Base-by-base conservation (phyloP, 1,140 invertebrate species). In the Musca vetustissima region DNA sequence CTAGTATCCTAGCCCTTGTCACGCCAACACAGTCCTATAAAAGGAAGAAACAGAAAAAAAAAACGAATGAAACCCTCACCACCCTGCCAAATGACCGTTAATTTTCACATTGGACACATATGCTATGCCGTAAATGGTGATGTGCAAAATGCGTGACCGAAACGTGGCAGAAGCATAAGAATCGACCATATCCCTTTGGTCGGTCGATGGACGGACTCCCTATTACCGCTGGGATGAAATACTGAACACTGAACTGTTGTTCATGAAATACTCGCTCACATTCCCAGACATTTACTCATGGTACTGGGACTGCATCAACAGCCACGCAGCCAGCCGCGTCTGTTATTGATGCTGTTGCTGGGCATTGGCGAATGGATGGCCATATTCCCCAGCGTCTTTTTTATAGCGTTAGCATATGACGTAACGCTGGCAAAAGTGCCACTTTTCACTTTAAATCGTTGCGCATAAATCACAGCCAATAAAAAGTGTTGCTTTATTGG, bases 401-500 rank as follows among this genome's bases (percentile, higher is more conserved):
- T 72, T 68, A 43, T 65, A 43, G 36, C 11, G 36, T 43, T 43
- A 43, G 36, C 53, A 57, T 24, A 24, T 28, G 22, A 57, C 24
- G 53, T 57, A 28, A 57, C 24, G 53, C 53, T 74, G 74, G 77
- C 76, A 73, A 76, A 76, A 76, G 73, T 78, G 76, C 76, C 76
- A 78, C 76, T 76, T 78, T 75, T 78, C 75, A 78, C 78, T 75
- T 76, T 78, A 78, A 78, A 78, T 78, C 76, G 76, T 75, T 70
- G 75, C 65, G 69, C 75, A 78, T 78, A 78, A 78, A 78, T 78
- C 76, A 78, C 78, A 78, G 24, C 53, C 53, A 57, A 57, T 57
- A 57, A 57, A 57, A 57, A 57, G 25, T 15, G 53, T 57, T 57
- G 53, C 24, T 57, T 57, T 57, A 57, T 57, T 57, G 53, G 53